Base-by-base conservation (phyloP, 2,888 invertebrate genomes). In the Spisula subtruncata region DNA sequence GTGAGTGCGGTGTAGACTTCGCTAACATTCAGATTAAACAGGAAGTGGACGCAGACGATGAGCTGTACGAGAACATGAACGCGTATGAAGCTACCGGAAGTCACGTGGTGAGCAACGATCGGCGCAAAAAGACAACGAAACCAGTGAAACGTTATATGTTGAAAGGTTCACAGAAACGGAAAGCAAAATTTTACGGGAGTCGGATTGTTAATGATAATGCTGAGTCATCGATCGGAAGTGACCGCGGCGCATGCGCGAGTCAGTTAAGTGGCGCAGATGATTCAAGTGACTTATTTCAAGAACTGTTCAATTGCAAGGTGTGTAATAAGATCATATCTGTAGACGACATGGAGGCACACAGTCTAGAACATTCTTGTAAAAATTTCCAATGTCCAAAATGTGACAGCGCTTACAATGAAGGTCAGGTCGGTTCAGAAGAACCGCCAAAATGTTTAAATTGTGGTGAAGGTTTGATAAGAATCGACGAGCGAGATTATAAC, bases 221-320 rank as follows among this genome's bases (percentile, higher is more conserved):
- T n/a, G 83, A 82, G 1, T 85, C 32, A 18, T 29, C 51, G 6
- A 41, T 60, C 10, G 60, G 35, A 35, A 79, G 46, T 29, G 60
- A 51, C 10, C 81, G 56, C 18, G 29, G 18, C 4, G 14, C 71
- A 4, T 29, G 29, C 29, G n/a, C 71, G 20, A 81, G 51, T 0
- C 32, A 82, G 14, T 12, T 25, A 29, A 79, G 54, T 32, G 83
- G 54, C 8, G 14, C 5, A 18, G 41, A 71, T 20, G 75, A 75
- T 75, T 35, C 79, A 20, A 79, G 75, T 25, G 88, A 94, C 32
- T 88, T 94, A 91, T 94, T 93, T 85, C 94, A 94, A 80, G 94
- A 94, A 87, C 89, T 95, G n/a, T 95, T 94, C 86, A 94, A 95
- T 81, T 95, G 95, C 88, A 94, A 94, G 83, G 89, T 94, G 0